A percentile compares a stretch with the other conserved stretches of the same genome.
phyloP scores from a whole-genome alignment of 2,888 invertebrate genomes.

The Drosophila lacicola region DNA sequence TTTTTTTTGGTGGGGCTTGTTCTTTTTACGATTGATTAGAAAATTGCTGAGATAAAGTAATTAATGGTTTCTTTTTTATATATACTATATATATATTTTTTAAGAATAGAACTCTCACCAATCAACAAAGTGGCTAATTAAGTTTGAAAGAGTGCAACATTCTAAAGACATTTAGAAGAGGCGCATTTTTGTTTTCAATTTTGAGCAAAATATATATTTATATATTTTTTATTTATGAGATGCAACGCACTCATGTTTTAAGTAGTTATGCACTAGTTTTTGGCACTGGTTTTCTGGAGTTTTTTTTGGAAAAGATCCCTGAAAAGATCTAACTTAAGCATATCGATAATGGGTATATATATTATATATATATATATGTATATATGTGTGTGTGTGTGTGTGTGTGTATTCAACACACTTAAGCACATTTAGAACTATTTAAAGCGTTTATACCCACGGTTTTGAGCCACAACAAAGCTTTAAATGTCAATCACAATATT shows the following conservation, averaged over 20 bases:
- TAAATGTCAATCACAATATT: constrained; percentile 83
- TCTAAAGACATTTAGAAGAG: constrained; percentile 50
- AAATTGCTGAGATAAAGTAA: constrained; percentile 24
- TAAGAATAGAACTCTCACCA: constrained; percentile 12
- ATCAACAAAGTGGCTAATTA: constrained; percentile 48
- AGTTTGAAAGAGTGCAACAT: constrained; percentile 59
- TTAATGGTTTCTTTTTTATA: constrained; percentile 7
- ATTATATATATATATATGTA: neutral
- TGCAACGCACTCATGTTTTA: constrained; percentile 10
- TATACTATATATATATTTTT: no score
- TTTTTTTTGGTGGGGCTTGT: constrained; percentile 45
- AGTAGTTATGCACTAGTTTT: constrained; percentile 12
- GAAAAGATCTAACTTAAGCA: constrained; percentile 11
- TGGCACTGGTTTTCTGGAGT: constrained; percentile 35
- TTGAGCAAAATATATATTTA: constrained; percentile 55
- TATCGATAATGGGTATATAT: constrained; percentile 2
- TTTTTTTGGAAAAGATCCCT: neutral
- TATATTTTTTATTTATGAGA: constrained; percentile 6
- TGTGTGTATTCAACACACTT: neutral
- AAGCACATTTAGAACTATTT: constrained; percentile 11
- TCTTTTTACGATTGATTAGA: constrained; percentile 28
- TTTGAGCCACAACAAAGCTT: constrained; percentile 15
- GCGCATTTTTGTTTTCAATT: constrained; percentile 57
- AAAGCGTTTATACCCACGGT: constrained; percentile 3
- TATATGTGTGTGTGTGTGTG: no score